Conservation (phyloP, 2,888 invertebrate species). For the Aplocera efformata region DNA sequence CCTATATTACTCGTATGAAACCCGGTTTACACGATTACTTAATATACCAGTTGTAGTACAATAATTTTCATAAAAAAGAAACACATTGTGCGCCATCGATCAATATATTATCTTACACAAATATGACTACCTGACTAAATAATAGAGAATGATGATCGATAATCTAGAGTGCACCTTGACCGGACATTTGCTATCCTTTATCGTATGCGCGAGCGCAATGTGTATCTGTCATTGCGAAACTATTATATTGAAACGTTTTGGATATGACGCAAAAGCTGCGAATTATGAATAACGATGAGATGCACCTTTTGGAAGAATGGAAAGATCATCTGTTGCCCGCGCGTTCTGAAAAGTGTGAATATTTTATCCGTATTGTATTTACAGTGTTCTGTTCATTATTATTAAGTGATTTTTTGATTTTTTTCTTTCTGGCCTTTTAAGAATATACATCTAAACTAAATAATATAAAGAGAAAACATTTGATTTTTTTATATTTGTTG, state of each 20-base stretch:
- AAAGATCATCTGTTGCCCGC: constrained; percentile 22
- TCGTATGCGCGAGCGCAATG: constrained; percentile 45
- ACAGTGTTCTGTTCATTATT: constrained; percentile 1
- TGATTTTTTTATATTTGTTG: no score
- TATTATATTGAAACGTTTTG: constrained; percentile 41
- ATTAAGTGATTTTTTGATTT: neutral
- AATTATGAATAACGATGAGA: constrained; percentile 30
- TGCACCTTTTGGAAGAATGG: constrained; percentile 21
- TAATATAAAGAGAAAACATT: no score
- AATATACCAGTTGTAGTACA: no score
- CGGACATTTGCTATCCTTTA: constrained; percentile 33
- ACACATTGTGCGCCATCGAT: no score
- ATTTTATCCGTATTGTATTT: neutral
- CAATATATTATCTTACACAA: constrained; percentile 2
- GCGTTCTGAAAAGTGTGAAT: neutral
- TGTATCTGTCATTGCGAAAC: constrained; percentile 53
- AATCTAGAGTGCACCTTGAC: constrained; percentile 37
- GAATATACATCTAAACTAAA: no score
- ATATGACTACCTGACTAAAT: constrained; percentile 25
- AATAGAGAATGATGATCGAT: constrained; percentile 44
- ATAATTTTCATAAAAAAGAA: no score
- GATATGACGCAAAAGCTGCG: constrained; percentile 32
- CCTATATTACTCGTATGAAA: no score
- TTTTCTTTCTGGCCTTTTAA: no score
- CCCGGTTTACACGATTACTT: no score